Conservation (phyloP, 2,888 invertebrate species). For the Heliconius aoede region DNA sequence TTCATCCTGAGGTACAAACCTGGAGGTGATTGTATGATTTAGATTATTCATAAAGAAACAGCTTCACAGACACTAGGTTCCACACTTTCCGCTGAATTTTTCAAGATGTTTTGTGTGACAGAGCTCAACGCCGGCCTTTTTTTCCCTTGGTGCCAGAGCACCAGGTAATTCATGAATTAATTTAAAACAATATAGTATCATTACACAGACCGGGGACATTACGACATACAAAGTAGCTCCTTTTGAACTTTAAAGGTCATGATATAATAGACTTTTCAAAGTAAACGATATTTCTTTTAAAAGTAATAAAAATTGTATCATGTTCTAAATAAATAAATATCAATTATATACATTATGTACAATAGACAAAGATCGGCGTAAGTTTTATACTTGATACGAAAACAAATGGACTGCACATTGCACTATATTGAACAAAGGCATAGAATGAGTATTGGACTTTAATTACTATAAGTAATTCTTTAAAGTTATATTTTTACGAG, state of each 20-base stretch:
- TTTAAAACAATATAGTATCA: neutral
- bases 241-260: slow-evolving; percentile 8
- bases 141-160: too few relatives aligned
- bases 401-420: too few relatives aligned
- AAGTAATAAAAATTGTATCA: neutral
- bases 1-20: neutral
- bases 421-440: too few relatives aligned
- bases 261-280: neutral
- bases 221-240: neutral
- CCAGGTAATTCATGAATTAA: neutral
- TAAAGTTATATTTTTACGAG: too few relatives aligned
- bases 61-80: too few relatives aligned
- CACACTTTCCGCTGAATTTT: too few relatives aligned
- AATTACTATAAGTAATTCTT: too few relatives aligned
- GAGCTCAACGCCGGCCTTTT: too few relatives aligned
- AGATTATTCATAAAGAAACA: neutral
- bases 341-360: neutral
- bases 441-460: too few relatives aligned
- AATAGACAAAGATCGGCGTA: too few relatives aligned
- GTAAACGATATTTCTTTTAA: neutral
- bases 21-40: neutral
- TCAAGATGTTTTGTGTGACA: too few relatives aligned
- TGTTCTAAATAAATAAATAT: neutral
- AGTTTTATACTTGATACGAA: too few relatives aligned
- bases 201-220: neutral